Evolutionary conservation across 2,888 invertebrate species (phyloP).

Genomic region (Siphonodentalium dalli): DNA sequence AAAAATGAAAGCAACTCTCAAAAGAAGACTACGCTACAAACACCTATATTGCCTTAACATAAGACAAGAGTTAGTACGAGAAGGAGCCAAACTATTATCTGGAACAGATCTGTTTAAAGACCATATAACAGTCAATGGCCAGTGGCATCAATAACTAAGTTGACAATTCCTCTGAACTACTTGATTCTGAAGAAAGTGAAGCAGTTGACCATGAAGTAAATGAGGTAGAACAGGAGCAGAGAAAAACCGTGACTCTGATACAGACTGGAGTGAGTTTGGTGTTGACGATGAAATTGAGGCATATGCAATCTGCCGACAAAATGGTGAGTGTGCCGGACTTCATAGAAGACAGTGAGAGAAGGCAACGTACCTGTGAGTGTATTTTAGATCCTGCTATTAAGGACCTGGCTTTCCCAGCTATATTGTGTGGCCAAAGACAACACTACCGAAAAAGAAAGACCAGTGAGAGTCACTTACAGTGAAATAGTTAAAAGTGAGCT

Average conservation of each 20-base stretch:
- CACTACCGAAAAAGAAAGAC: not conserved
- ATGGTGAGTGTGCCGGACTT: constrained; percentile 18
- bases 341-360: constrained; percentile 12
- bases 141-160: no score
- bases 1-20: constrained; percentile 9
- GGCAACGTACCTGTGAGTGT: constrained; percentile 8
- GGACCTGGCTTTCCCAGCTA: constrained; percentile 21
- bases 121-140: no score
- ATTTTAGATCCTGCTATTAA: constrained; percentile 15
- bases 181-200: not conserved
- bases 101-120: constrained; percentile 16
- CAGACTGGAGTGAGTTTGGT: constrained; percentile 13
- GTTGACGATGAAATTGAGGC: not conserved
- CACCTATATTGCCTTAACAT: constrained; percentile 12
- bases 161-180: no score
- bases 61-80: constrained; percentile 9
- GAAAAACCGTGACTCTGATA: not conserved
- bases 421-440: constrained; percentile 12
- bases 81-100: constrained; percentile 9
- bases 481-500: constrained; percentile 22
- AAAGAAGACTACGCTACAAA: constrained; percentile 4
- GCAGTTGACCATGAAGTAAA: not conserved
- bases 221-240: not conserved
- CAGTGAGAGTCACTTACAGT: constrained; percentile 5
- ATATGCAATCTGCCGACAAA: no score